A percentile compares a stretch with the other conserved stretches of the same genome.
Conservation (phyloP, 2,888 invertebrate species). For the Polymixis lichenea region DNA sequence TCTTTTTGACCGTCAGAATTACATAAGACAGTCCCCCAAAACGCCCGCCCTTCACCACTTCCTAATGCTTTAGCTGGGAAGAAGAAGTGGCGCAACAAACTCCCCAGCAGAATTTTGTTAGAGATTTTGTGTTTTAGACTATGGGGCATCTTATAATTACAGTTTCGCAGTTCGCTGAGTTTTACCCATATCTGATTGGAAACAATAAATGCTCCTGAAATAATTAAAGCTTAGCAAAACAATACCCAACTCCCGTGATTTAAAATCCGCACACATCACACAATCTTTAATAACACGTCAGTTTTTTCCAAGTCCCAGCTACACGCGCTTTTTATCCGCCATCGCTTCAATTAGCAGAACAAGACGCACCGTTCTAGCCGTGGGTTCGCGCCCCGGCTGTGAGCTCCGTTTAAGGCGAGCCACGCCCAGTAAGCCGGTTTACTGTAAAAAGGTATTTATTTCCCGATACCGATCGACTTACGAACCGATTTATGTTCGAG, state of each 20-base stretch:
- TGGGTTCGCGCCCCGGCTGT: slow-evolving; percentile 25
- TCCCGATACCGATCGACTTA: slow-evolving; percentile 61
- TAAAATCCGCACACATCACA: background rate
- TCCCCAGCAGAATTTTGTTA: too few relatives aligned
- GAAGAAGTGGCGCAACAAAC: too few relatives aligned
- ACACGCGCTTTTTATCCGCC: background rate
- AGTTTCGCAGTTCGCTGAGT: background rate
- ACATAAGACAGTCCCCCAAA: too few relatives aligned
- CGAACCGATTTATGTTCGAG: slow-evolving; percentile 54
- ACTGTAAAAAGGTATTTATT: slow-evolving; percentile 65
- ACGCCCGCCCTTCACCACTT: too few relatives aligned
- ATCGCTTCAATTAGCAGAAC: slow-evolving; percentile 41
- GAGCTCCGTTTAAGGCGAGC: slow-evolving; percentile 30
- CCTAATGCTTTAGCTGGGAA: too few relatives aligned
- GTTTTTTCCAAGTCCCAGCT: background rate
- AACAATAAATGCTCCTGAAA: background rate
- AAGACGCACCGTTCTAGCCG: slow-evolving; percentile 19
- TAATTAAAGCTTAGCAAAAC: background rate
- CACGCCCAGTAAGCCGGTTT: slow-evolving; percentile 48
- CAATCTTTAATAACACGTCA: background rate
- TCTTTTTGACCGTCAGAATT: too few relatives aligned
- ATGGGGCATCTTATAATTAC: background rate
- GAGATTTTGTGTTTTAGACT: too few relatives aligned
- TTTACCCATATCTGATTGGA: background rate
- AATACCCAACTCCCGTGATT: too few relatives aligned